phyloP scores from a whole-genome alignment of 2,797 vertebrate genomes.

The Anniella stebbinsi region DNA sequence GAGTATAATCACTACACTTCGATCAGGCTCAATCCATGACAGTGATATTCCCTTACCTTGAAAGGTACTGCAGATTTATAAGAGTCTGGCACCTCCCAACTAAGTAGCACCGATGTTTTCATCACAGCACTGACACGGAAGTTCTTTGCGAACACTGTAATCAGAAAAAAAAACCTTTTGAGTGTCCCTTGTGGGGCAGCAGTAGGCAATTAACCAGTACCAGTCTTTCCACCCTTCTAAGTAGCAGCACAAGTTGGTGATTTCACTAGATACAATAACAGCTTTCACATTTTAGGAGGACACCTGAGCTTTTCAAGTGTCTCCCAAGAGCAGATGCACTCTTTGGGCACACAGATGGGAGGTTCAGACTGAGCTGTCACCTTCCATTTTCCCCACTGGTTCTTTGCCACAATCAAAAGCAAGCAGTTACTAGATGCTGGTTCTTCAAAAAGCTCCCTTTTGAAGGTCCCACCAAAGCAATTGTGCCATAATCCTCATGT shows the following conservation, averaged over 20 bases:
- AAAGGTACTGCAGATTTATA: constrained; percentile 93
- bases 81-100: constrained; percentile 95
- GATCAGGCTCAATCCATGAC: constrained; percentile 15
- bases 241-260: constrained; percentile 59
- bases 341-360: constrained; percentile 52
- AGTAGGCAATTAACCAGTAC: constrained; percentile 45
- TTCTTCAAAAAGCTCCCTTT: constrained; percentile 52
- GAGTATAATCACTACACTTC: background rate
- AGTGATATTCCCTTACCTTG: constrained; percentile 83
- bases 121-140: constrained; percentile 94
- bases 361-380: constrained; percentile 36
- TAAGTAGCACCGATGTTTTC: constrained; percentile 94
- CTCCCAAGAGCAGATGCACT: constrained; percentile 16
- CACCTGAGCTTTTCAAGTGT: constrained; percentile 40
- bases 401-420: constrained; percentile 55
- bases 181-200: constrained; percentile 58
- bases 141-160: constrained; percentile 94
- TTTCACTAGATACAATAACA: constrained; percentile 59
- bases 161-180: constrained; percentile 60
- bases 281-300: constrained; percentile 47
- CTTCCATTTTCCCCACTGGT: constrained; percentile 38
- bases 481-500: constrained; percentile 44
- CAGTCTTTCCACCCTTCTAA: constrained; percentile 42
- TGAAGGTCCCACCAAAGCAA: constrained; percentile 38
- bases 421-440: constrained; percentile 40